Conservation (phyloP, 2,888 invertebrate genomes). For the Nomada fucata region DNA sequence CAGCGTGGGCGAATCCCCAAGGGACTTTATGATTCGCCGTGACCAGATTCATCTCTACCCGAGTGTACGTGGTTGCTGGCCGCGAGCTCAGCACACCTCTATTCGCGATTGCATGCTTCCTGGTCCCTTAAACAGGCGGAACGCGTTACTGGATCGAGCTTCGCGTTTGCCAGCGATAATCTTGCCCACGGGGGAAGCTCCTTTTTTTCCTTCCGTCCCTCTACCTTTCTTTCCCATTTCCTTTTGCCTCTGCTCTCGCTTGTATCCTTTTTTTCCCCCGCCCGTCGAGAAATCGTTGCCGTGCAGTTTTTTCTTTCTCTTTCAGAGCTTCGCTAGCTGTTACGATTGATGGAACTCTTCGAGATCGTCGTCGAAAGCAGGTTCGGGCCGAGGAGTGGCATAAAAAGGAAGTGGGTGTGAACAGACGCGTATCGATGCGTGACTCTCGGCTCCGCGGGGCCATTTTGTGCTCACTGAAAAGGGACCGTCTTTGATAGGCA, state of each 20-base stretch:
- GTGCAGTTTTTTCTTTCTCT: neutral
- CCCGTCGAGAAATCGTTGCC: neutral
- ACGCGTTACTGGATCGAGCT: conserved; percentile 15
- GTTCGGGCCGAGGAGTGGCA: conserved; percentile 82
- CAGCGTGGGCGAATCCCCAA: conserved; percentile 74
- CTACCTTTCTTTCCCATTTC: too few species aligned
- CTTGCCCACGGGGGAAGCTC: neutral
- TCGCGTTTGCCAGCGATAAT: conserved; percentile 1
- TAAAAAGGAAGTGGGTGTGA: conserved; percentile 84
- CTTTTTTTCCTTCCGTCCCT: neutral
- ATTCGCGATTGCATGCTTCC: conserved; percentile 70
- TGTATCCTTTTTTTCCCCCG: too few species aligned
- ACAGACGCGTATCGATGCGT: conserved; percentile 83
- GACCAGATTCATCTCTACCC: conserved; percentile 80
- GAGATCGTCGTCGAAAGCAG: conserved; percentile 57
- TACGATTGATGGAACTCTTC: conserved; percentile 17
- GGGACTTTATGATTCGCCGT: conserved; percentile 80
- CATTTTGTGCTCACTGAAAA: conserved; percentile 76
- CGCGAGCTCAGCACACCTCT: conserved; percentile 39
- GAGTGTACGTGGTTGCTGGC: conserved; percentile 36
- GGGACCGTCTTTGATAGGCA: conserved; percentile 75
- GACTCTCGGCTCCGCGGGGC: conserved; percentile 77
- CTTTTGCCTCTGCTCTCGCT: neutral
- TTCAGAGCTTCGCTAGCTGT: neutral
- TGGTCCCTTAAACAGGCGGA: conserved; percentile 40